Evolutionary conservation across 1,140 invertebrate genomes (phyloP), one percentile per base, ranked within the genome.

Genomic region (Solen grandis): DNA sequence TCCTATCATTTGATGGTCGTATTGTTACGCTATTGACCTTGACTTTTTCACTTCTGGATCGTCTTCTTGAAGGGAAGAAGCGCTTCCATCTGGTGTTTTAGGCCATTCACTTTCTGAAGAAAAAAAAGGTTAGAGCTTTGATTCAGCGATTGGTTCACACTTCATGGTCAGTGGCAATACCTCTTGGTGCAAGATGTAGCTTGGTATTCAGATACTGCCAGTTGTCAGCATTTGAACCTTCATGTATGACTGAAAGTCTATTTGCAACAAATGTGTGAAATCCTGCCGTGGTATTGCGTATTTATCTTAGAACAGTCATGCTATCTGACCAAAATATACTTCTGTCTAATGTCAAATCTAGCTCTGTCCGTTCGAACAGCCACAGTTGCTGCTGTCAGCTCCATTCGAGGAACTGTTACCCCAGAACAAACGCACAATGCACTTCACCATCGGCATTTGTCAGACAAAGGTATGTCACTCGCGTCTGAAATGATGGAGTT

Each of bases 401-500:
- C 93, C 27, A 94, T 83, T 78, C 92, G 63, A 8, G 94, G 93
- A 33, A 94, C 87, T n/a, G 91, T 90, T n/a, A 89, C 63, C 46
- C 90, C 77, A 60, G 86, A 65, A 62, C 90, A 88, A 38, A 89
- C 75, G 59, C 33, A 13, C 82, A 78, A 16, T 76, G 69, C 19
- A 82, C 79, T 14, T 50, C 22, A 13, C 70, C 70, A 10, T 60
- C 27, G 2, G 25, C 22, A 54, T 68, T 72, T 27, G 82, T 59
- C 10, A 84, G 29, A n/a, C 89, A 41, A 5, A 88, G 60, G 41
- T 84, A 86, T 10, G 60, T 52, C 10, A 83, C 81, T 78, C 84
- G 76, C 84, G 75, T 0, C 70, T 33, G 46, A 86, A 86, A 57
- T 72, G 68, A 60, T 86, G 84, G 8, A 86, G 22, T 35, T 77